Evolutionary conservation across 2,113 vertebrate genomes (phyloP).

Genomic region (Varanus komodoensis): DNA sequence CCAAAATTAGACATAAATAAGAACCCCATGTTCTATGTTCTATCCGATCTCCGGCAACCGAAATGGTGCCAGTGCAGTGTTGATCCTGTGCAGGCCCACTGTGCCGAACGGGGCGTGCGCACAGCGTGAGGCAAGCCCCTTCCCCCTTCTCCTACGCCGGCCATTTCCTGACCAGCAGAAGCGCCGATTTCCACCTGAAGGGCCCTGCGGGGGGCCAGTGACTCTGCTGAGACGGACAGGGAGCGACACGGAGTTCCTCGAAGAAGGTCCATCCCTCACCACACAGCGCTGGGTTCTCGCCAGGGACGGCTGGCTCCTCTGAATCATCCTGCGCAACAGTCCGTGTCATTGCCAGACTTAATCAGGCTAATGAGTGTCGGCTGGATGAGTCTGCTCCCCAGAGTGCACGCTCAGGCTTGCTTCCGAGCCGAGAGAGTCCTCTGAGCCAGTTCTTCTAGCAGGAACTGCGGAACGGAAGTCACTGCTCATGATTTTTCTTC

Average conservation of each 20-base stretch:
- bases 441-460: conserved; percentile 27
- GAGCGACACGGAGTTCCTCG: not conserved
- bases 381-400: conserved; percentile 35
- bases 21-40: too few relatives aligned
- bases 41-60: too few relatives aligned
- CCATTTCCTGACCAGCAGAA: not conserved
- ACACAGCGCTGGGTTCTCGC: conserved; percentile 39
- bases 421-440: conserved; percentile 29
- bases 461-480: conserved; percentile 5
- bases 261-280: conserved; percentile 52
- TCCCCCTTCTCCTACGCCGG: too few relatives aligned
- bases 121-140: too few relatives aligned
- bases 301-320: conserved; percentile 25
- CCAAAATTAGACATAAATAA: too few relatives aligned
- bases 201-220: fast-evolving
- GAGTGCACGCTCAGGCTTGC: conserved; percentile 34
- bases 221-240: conserved; percentile 20
- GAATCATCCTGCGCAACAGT: conserved; percentile 35
- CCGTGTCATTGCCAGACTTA: conserved; percentile 59
- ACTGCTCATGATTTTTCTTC: not conserved
- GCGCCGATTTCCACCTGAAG: not conserved
- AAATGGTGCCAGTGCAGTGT: too few relatives aligned
- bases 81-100: too few relatives aligned
- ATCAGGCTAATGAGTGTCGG: conserved; percentile 52
- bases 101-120: too few relatives aligned